A percentile compares a stretch with the other conserved stretches of the same genome.
These are phyloP conservation scores for Ctenopoma multispine DNA, from an alignment of 2,797 vertebrate species.

Conservation along the genomic window DNA sequence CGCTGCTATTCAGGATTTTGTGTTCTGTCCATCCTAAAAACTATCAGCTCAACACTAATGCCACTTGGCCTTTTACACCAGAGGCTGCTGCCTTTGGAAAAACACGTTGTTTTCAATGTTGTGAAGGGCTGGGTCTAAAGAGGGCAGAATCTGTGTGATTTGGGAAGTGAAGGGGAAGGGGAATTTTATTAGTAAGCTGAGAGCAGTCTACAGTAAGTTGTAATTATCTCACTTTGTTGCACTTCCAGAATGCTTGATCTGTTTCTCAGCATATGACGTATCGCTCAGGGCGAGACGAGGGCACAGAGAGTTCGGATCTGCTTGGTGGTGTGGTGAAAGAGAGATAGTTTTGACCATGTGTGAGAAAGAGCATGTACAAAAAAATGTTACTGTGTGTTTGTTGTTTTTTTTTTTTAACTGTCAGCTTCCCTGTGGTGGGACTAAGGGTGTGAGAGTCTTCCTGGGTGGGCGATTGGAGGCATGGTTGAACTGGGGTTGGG, in stretches of 20 bases:
- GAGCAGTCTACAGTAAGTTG: constrained; percentile 52
- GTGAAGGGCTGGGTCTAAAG: constrained; percentile 3
- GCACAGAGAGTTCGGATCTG: constrained; percentile 24
- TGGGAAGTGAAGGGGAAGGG: background rate
- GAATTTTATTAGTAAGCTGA: constrained; percentile 55
- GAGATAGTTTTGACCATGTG: constrained; percentile 26
- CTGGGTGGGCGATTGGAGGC: constrained; percentile 52
- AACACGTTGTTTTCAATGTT: constrained; percentile 43
- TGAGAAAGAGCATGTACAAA: constrained; percentile 34
- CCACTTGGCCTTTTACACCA: constrained; percentile 5
- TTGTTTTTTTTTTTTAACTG: constrained; percentile 26
- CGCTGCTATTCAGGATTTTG: constrained; percentile 47
- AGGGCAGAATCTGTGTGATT: constrained; percentile 14
- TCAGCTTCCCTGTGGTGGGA: constrained; percentile 40
- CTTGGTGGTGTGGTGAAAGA: constrained; percentile 40
- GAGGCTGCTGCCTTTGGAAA: constrained; percentile 16
- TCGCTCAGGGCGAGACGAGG: constrained; percentile 60
- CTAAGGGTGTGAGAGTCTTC: constrained; percentile 42
- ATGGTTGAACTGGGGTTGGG: constrained; percentile 25
- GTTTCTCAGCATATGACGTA: constrained; percentile 74
- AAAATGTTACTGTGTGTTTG: constrained; percentile 19
- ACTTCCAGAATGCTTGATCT: constrained; percentile 75
- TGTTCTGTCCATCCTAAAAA: constrained; percentile 38
- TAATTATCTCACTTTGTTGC: constrained; percentile 76
- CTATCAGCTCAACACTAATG: constrained; percentile 13